Evolutionary conservation across 2,888 invertebrate species (phyloP).

Genomic region (Volucella zonaria): DNA sequence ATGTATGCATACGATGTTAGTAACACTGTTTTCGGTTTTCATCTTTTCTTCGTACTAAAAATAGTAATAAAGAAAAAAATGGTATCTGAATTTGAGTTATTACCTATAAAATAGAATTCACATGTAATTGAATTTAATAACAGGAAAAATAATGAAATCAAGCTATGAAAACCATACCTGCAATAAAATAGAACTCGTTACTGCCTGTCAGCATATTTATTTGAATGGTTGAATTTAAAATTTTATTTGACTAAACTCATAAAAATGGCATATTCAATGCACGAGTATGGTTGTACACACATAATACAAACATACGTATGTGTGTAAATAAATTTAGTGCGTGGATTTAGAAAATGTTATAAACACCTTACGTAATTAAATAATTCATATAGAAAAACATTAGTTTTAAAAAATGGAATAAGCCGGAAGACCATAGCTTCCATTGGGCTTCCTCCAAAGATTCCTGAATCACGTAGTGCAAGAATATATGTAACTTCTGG

Average conservation of each 20-base stretch:
- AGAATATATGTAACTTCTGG: too few species aligned
- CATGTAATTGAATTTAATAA: slow-evolving; percentile 67
- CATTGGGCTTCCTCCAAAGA: too few species aligned
- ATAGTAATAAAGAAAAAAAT: slow-evolving; percentile 53
- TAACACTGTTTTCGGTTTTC: slow-evolving; percentile 27
- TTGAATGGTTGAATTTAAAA: slow-evolving; percentile 26
- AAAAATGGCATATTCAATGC: too few species aligned
- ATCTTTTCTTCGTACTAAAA: slow-evolving; percentile 20
- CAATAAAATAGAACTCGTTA: slow-evolving; percentile 64
- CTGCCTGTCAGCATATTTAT: slow-evolving; percentile 46
- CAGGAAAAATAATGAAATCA: slow-evolving; percentile 50
- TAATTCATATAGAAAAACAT: too few species aligned
- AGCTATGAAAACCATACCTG: slow-evolving; percentile 68
- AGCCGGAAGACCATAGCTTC: too few species aligned
- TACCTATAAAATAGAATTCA: slow-evolving; percentile 67
- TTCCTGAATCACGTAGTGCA: too few species aligned
- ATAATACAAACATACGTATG: too few species aligned
- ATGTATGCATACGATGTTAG: slow-evolving; percentile 33
- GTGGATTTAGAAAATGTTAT: too few species aligned
- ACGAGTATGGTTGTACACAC: too few species aligned
- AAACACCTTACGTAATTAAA: too few species aligned
- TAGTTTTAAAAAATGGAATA: too few species aligned
- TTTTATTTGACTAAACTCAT: slow-evolving; percentile 37
- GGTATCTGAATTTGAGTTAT: slow-evolving; percentile 63
- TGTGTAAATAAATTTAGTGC: too few species aligned